Conservation (phyloP, 1,140 invertebrate genomes). For the Semibalanus balanoides region DNA sequence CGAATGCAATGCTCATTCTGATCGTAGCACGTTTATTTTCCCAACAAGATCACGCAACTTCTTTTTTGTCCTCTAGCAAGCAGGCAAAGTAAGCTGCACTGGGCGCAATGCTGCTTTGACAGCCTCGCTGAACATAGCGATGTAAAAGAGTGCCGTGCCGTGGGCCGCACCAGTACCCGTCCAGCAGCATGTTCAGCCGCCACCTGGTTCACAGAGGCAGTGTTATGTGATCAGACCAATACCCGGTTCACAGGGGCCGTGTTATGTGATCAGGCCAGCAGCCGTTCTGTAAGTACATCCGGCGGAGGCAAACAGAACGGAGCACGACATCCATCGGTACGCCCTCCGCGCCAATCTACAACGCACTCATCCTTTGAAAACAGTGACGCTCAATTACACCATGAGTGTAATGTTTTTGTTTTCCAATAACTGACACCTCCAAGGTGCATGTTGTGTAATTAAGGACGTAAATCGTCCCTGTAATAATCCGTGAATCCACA, state of each 20-base stretch:
- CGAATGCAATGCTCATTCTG: too few relatives aligned
- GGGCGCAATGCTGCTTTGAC: too few relatives aligned
- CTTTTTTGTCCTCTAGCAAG: too few relatives aligned
- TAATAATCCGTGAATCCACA: background rate
- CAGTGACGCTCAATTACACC: background rate
- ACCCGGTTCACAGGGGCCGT: background rate
- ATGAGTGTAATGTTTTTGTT: conserved; percentile 2
- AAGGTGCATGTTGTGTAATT: background rate
- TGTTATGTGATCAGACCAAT: background rate
- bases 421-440: conserved; percentile 1
- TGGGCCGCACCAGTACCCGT: too few relatives aligned
- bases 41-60: too few relatives aligned
- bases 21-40: too few relatives aligned
- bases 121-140: too few relatives aligned
- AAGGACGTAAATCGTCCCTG: background rate
- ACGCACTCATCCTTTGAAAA: background rate
- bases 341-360: background rate
- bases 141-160: too few relatives aligned
- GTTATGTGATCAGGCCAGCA: background rate
- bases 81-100: too few relatives aligned
- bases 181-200: too few relatives aligned
- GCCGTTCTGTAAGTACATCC: background rate
- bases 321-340: background rate
- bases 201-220: too few relatives aligned
- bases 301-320: background rate